Evolutionary conservation across 2,888 invertebrate genomes (phyloP).

Genomic region (Incurvaria masculella): DNA sequence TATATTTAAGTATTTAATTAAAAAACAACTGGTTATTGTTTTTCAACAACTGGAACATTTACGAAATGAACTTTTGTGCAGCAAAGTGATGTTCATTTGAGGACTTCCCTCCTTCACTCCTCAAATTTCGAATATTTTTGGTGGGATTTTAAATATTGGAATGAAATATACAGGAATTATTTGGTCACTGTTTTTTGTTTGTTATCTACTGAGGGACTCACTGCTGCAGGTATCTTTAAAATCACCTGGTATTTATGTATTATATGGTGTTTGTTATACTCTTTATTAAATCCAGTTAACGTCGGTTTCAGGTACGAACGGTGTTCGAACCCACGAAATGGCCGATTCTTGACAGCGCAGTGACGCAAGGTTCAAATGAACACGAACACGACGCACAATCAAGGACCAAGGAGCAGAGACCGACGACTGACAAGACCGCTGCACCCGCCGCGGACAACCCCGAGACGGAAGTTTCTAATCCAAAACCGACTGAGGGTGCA

Average conservation of each 20-base stretch:
- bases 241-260: neutral
- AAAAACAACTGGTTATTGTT: too few relatives aligned
- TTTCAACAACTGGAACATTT: too few relatives aligned
- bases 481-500: too few relatives aligned
- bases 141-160: too few relatives aligned
- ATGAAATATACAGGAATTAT: too few relatives aligned
- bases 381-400: slow-evolving; percentile 15
- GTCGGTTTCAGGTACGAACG: slow-evolving; percentile 68
- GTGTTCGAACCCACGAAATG: slow-evolving; percentile 80
- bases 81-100: too few relatives aligned
- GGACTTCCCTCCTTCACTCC: too few relatives aligned
- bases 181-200: slow-evolving; percentile 3
- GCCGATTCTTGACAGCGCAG: slow-evolving; percentile 71
- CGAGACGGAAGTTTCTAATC: slow-evolving; percentile 14
- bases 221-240: too few relatives aligned
- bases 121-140: too few relatives aligned
- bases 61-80: too few relatives aligned
- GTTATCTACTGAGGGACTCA: neutral
- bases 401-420: neutral
- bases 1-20: too few relatives aligned
- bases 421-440: neutral
- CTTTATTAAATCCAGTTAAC: slow-evolving; percentile 3
- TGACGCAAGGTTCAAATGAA: slow-evolving; percentile 16
- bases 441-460: slow-evolving; percentile 4
- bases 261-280: too few relatives aligned